Percentiles rank a stretch among this genome's conserved stretches.
Conservation (phyloP, 2,797 vertebrate genomes). For the Microchirus variegatus region DNA sequence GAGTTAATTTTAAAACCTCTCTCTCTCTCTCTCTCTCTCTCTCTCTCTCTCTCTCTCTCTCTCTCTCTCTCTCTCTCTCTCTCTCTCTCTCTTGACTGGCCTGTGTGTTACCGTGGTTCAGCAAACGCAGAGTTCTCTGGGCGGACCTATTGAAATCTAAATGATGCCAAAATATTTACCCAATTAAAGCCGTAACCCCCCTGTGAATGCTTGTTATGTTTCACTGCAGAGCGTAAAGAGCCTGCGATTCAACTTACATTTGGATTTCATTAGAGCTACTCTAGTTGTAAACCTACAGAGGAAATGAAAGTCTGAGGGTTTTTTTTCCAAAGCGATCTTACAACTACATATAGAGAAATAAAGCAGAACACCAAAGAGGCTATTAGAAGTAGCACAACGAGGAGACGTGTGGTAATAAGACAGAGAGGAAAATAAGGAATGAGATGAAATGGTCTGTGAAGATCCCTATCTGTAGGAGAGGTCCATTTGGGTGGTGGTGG, state of each 20-base stretch:
- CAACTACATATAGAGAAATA: not conserved
- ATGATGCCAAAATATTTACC: conserved; percentile 62
- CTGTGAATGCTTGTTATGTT: conserved; percentile 20
- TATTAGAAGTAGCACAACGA: conserved; percentile 4
- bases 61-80: conserved; percentile 1
- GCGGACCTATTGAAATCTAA: conserved; percentile 43
- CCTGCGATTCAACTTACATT: conserved; percentile 6
- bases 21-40: conserved; percentile 1
- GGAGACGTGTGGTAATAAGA: conserved; percentile 4
- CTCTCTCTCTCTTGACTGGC: conserved; percentile 24
- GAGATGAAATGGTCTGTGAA: conserved; percentile 41
- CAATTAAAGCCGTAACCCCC: conserved; percentile 33
- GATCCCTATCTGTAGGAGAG: conserved; percentile 67
- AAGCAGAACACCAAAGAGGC: not conserved
- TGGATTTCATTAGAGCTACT: conserved; percentile 43
- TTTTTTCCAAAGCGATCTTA: conserved; percentile 17
- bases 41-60: conserved; percentile 4
- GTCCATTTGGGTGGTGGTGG: conserved; percentile 54
- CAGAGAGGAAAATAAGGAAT: conserved; percentile 13
- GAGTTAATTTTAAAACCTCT: conserved; percentile 39
- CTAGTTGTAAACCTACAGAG: conserved; percentile 10
- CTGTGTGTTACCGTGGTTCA: conserved; percentile 35
- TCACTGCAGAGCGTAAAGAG: conserved; percentile 14
- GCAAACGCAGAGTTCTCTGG: conserved; percentile 31
- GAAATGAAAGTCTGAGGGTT: conserved; percentile 14